Evolutionary conservation across 2,888 invertebrate species (phyloP).

Genomic region (Drosophila paracracens): DNA sequence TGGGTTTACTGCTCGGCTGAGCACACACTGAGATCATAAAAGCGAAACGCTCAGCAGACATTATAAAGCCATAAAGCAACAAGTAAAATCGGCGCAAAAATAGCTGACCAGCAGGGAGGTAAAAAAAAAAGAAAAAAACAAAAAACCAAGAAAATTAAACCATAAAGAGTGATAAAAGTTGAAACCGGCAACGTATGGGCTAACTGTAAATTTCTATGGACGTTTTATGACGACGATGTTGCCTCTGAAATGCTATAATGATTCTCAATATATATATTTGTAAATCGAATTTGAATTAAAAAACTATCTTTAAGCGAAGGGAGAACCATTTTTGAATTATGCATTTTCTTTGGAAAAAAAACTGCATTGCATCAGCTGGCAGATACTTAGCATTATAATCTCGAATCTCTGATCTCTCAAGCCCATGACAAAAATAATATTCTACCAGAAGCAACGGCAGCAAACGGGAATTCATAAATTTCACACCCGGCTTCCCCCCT

Average conservation of each 20-base stretch:
- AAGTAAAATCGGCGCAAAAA: slow-evolving; percentile 64
- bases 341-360: slow-evolving; percentile 46
- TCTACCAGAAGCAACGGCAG: slow-evolving; percentile 3
- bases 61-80: slow-evolving; percentile 80
- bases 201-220: slow-evolving; percentile 40
- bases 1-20: slow-evolving; percentile 51
- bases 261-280: neutral
- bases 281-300: slow-evolving; percentile 5
- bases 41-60: slow-evolving; percentile 71
- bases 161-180: slow-evolving; percentile 56
- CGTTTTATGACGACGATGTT: slow-evolving; percentile 46
- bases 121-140: slow-evolving; percentile 1
- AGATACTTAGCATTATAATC: slow-evolving; percentile 54
- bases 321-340: slow-evolving; percentile 16
- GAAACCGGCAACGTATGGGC: slow-evolving; percentile 5
- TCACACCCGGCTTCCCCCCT: slow-evolving; percentile 35
- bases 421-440: slow-evolving; percentile 47
- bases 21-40: slow-evolving; percentile 69
- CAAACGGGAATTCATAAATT: slow-evolving; percentile 62
- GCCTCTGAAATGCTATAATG: neutral
- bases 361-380: slow-evolving; percentile 61
- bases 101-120: slow-evolving; percentile 39
- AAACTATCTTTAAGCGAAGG: slow-evolving; percentile 5
- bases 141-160: neutral
- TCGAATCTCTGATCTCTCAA: slow-evolving; percentile 24